Evolutionary conservation across 1,140 invertebrate genomes (phyloP).

Genomic region (Globodera rostochiensis): DNA sequence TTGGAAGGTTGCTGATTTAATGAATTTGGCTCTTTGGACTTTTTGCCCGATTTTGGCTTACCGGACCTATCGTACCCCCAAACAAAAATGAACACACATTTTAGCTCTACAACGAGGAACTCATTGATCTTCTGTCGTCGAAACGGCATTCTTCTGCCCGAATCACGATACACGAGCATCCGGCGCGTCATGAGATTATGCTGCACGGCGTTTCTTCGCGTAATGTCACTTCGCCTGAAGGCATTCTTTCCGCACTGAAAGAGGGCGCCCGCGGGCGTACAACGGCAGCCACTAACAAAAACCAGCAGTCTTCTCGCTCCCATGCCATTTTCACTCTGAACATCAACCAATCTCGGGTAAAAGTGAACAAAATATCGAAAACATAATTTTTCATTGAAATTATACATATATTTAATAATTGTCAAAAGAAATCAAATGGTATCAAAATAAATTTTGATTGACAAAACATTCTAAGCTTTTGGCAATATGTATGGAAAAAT

Average conservation of each 20-base stretch:
- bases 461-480: too few relatives aligned
- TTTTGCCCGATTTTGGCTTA: too few relatives aligned
- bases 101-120: slow-evolving; percentile 50
- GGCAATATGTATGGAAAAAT: too few relatives aligned
- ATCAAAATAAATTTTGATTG: too few relatives aligned
- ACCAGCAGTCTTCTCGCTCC: slow-evolving; percentile 74
- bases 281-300: slow-evolving; percentile 86
- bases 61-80: slow-evolving; percentile 45
- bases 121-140: too few relatives aligned
- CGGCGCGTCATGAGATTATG: slow-evolving; percentile 80
- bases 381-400: too few relatives aligned
- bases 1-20: too few relatives aligned
- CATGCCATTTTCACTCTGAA: slow-evolving; percentile 74
- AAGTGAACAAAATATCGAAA: background rate
- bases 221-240: slow-evolving; percentile 57
- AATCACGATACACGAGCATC: slow-evolving; percentile 88
- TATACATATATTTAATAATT: too few relatives aligned
- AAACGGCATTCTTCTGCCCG: slow-evolving; percentile 65
- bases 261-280: slow-evolving; percentile 59
- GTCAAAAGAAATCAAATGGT: too few relatives aligned
- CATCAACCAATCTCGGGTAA: slow-evolving; percentile 47
- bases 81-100: slow-evolving; percentile 63
- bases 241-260: slow-evolving; percentile 55
- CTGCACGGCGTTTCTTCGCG: slow-evolving; percentile 67
- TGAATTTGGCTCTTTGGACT: too few relatives aligned